phyloP scores from a whole-genome alignment of 35 echinoderm and acorn worm genomes.

The Apostichopus japonicus region DNA sequence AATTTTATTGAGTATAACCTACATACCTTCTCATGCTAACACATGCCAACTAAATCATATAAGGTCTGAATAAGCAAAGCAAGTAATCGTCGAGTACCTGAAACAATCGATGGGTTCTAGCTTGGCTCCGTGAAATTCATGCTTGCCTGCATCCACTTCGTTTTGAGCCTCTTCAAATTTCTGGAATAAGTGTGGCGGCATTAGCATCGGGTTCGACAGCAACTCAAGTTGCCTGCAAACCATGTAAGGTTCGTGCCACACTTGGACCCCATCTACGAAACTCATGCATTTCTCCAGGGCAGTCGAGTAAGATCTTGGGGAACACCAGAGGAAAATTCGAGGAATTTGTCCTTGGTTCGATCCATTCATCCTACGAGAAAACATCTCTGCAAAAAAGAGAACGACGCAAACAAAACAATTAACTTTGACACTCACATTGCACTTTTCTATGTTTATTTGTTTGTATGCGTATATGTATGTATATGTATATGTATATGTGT shows the following conservation, averaged over 20 bases:
- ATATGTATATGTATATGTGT: too few species aligned
- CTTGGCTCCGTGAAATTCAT: conserved; percentile 56
- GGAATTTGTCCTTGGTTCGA: conserved; percentile 35
- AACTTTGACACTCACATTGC: too few species aligned
- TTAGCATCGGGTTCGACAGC: conserved; percentile 40
- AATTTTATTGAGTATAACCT: too few species aligned
- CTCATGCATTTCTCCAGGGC: conserved; percentile 66
- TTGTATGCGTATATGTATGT: too few species aligned
- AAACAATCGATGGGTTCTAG: conserved; percentile 43
- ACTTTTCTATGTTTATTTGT: too few species aligned
- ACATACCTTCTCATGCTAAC: too few species aligned
- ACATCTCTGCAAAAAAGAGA: conserved; percentile 36
- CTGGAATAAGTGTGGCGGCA: conserved; percentile 39
- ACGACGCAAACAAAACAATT: too few species aligned
- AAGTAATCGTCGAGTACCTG: conserved; percentile 18
- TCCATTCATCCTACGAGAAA: conserved; percentile 50
- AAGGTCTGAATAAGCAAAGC: not conserved
- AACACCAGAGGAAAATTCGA: conserved; percentile 72
- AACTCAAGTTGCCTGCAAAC: conserved; percentile 42
- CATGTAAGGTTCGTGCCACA: conserved; percentile 58
- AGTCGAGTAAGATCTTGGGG: conserved; percentile 51
- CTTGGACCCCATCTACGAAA: conserved; percentile 64
- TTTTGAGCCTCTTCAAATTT: conserved; percentile 64
- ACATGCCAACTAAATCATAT: too few species aligned
- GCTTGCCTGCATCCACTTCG: conserved; percentile 48